A percentile compares a stretch with the other conserved stretches of the same genome.
Conservation (phyloP, 2,888 invertebrate genomes). For the Hofmannophila pseudospretella region DNA sequence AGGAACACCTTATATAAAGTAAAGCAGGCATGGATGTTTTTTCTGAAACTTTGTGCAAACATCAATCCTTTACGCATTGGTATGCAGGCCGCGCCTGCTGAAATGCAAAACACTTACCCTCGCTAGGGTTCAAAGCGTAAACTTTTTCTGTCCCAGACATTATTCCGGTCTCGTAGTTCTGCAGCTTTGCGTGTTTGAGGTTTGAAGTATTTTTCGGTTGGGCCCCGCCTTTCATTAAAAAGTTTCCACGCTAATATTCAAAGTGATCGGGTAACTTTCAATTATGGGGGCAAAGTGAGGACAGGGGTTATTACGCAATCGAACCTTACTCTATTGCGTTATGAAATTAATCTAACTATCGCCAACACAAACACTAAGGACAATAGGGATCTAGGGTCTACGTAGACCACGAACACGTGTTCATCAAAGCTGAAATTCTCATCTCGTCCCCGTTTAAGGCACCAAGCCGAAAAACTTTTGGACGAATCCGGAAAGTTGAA, state of each 20-base stretch:
- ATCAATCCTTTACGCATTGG: constrained; percentile 71
- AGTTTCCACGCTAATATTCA: constrained; percentile 56
- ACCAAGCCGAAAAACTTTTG: too few relatives aligned
- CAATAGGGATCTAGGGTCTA: too few relatives aligned
- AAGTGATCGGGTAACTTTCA: constrained; percentile 57
- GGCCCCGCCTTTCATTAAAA: constrained; percentile 64
- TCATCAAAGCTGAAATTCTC: too few relatives aligned
- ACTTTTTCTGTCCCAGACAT: constrained; percentile 73
- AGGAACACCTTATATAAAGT: too few relatives aligned
- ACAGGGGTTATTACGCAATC: constrained; percentile 21
- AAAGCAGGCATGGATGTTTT: constrained; percentile 8
- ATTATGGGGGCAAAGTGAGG: constrained; percentile 36
- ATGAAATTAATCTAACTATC: too few relatives aligned
- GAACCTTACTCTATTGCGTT: too few relatives aligned
- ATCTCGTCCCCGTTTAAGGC: too few relatives aligned
- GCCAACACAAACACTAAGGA: too few relatives aligned
- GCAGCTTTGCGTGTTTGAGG: constrained; percentile 71
- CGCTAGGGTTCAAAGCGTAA: constrained; percentile 71
- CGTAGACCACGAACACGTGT: too few relatives aligned
- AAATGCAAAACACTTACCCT: constrained; percentile 76
- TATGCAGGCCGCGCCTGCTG: constrained; percentile 64
- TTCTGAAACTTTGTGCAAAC: constrained; percentile 44
- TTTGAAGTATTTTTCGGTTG: constrained; percentile 67
- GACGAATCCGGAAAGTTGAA: too few relatives aligned
- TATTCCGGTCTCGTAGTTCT: constrained; percentile 74